These are phyloP conservation scores for Napeogenes inachia DNA, from an alignment of 2,888 invertebrate species.

Conservation along the genomic window DNA sequence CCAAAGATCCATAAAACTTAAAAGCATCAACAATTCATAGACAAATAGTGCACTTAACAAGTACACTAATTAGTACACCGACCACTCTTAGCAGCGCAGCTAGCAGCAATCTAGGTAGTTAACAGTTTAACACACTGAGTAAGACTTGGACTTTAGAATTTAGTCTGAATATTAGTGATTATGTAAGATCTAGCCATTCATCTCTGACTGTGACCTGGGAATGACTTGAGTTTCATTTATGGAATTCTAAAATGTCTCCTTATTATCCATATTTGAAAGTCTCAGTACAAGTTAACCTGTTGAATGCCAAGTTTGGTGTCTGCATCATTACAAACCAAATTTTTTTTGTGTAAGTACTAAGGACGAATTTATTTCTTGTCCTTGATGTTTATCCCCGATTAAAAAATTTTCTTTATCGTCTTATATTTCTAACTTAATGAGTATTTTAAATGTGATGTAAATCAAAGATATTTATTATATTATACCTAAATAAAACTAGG, in stretches of 20 bases:
- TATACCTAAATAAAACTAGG: no score
- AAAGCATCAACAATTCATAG: background rate
- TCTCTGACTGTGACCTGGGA: no score
- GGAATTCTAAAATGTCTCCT: background rate
- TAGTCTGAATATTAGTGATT: no score
- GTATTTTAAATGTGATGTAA: no score
- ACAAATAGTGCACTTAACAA: conserved; percentile 2
- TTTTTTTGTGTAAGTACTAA: conserved; percentile 6
- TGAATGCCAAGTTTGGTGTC: conserved; percentile 29
- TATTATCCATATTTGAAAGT: background rate
- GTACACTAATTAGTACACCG: background rate
- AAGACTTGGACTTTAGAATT: no score
- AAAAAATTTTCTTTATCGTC: background rate
- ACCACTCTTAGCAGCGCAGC: background rate
- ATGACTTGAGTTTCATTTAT: no score
- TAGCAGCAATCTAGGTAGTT: background rate
- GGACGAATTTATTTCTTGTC: background rate
- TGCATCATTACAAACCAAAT: conserved; percentile 27
- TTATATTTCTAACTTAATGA: no score
- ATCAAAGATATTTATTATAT: no score
- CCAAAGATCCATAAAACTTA: background rate
- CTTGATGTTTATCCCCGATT: background rate
- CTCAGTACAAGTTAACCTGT: no score
- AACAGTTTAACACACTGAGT: no score
- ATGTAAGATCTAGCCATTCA: no score